Evolutionary conservation across 2,113 vertebrate genomes (phyloP).

Genomic region (Caranx melampygus): DNA sequence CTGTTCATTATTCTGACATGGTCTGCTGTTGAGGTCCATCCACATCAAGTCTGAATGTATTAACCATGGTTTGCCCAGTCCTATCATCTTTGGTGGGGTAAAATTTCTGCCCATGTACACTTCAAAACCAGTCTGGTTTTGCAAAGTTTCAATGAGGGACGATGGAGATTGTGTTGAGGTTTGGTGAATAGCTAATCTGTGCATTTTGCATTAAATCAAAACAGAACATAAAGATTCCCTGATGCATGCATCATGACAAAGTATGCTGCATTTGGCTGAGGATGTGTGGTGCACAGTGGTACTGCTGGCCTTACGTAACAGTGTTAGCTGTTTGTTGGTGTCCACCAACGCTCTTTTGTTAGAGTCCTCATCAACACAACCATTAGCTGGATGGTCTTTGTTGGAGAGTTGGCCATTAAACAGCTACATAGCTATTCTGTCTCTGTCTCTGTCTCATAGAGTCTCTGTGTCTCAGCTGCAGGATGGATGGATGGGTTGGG

Average conservation of each 20-base stretch:
- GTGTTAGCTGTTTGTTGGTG: neutral
- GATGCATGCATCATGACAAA: neutral
- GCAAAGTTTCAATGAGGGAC: too few species aligned
- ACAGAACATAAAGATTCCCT: neutral
- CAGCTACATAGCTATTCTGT: neutral
- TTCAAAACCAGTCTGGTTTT: too few species aligned
- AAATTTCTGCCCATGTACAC: too few species aligned
- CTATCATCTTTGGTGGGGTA: too few species aligned
- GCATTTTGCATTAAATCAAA: too few species aligned
- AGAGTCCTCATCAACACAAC: slow-evolving; percentile 5
- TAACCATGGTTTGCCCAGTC: too few species aligned
- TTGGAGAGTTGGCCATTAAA: neutral
- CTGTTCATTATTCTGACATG: too few species aligned
- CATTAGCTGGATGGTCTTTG: slow-evolving; percentile 29
- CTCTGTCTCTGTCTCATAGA: neutral
- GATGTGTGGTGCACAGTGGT: neutral
- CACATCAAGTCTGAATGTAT: too few species aligned
- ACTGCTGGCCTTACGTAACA: slow-evolving; percentile 18
- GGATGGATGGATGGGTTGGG: too few species aligned
- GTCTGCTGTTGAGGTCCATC: too few species aligned
- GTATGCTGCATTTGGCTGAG: neutral
- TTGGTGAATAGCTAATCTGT: too few species aligned
- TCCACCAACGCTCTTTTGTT: slow-evolving; percentile 20
- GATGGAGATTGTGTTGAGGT: too few species aligned
- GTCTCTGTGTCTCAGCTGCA: neutral